phyloP scores from a whole-genome alignment of 64 coral and sea anemone genomes.

The Cladopsammia gracilis region DNA sequence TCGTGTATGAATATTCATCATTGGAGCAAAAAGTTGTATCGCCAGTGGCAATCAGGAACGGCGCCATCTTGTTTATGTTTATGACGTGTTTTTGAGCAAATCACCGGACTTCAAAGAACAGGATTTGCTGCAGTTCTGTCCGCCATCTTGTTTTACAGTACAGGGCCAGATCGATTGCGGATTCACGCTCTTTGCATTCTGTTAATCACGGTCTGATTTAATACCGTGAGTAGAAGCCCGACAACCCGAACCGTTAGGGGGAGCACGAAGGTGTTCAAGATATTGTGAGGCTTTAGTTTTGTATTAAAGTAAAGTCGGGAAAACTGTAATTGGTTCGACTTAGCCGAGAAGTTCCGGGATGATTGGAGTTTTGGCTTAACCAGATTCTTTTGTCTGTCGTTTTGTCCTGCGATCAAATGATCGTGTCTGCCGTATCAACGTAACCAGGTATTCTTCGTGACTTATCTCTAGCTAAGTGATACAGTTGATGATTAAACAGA shows the following conservation, averaged over 20 bases:
- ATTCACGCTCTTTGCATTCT: not conserved
- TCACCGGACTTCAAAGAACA: not conserved
- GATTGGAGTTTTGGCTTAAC: too few relatives aligned
- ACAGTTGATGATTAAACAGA: too few relatives aligned
- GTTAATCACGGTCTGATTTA: too few relatives aligned
- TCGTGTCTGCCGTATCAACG: not conserved
- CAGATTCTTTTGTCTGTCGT: too few relatives aligned
- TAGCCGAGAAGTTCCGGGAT: too few relatives aligned
- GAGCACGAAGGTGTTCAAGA: too few relatives aligned
- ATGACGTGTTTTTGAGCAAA: conserved; percentile 2
- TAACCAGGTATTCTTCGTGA: not conserved
- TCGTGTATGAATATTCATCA: conserved; percentile 40
- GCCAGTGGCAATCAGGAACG: not conserved
- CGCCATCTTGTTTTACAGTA: not conserved
- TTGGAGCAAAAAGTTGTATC: not conserved
- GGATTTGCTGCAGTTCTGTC: not conserved
- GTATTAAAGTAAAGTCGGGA: too few relatives aligned
- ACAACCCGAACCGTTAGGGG: too few relatives aligned
- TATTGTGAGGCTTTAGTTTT: too few relatives aligned
- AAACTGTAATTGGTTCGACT: too few relatives aligned
- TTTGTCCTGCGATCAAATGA: not conserved
- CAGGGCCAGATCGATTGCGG: not conserved
- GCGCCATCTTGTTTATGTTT: conserved; percentile 7
- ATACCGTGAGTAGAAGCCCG: too few relatives aligned
- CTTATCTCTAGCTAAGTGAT: not conserved